phyloP scores from a whole-genome alignment of 2,113 vertebrate species.

The Phycodurus eques region DNA sequence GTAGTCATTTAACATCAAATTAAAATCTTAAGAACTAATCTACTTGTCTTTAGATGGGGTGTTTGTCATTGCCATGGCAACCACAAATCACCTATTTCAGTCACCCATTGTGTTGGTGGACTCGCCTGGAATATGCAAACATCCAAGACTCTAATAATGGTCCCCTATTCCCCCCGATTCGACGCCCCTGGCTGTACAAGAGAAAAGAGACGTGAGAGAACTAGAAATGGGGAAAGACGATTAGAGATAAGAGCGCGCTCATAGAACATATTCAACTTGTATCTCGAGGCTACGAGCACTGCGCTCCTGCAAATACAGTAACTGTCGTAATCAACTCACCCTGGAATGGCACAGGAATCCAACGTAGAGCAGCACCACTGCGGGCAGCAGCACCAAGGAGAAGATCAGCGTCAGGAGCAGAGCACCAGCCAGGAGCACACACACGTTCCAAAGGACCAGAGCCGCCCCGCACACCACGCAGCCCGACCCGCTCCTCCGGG shows the following conservation, averaged over 20 bases:
- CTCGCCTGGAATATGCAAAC: neutral
- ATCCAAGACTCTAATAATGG: neutral
- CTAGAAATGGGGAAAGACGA: neutral
- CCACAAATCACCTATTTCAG: neutral
- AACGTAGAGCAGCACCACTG: slow-evolving; percentile 77
- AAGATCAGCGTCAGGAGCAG: slow-evolving; percentile 74
- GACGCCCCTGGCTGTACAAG: too few relatives aligned
- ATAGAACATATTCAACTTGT: neutral
- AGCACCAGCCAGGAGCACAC: slow-evolving; percentile 67
- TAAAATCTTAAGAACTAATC: neutral
- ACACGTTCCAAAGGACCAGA: slow-evolving; percentile 79
- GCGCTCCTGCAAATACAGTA: neutral
- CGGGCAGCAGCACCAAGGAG: slow-evolving; percentile 76
- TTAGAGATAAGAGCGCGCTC: neutral
- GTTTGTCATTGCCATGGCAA: neutral
- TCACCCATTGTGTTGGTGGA: neutral
- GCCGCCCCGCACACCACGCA: slow-evolving; percentile 79
- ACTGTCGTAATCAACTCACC: slow-evolving; percentile 60
- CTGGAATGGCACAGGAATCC: slow-evolving; percentile 88
- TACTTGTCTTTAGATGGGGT: neutral
- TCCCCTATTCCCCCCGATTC: too few relatives aligned
- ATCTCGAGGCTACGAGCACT: neutral
- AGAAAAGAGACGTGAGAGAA: too few relatives aligned
- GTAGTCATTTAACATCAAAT: neutral
- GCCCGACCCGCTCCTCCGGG: slow-evolving; percentile 73